phyloP scores from a whole-genome alignment of 2,113 vertebrate species.

The Triplophysa rosa region DNA sequence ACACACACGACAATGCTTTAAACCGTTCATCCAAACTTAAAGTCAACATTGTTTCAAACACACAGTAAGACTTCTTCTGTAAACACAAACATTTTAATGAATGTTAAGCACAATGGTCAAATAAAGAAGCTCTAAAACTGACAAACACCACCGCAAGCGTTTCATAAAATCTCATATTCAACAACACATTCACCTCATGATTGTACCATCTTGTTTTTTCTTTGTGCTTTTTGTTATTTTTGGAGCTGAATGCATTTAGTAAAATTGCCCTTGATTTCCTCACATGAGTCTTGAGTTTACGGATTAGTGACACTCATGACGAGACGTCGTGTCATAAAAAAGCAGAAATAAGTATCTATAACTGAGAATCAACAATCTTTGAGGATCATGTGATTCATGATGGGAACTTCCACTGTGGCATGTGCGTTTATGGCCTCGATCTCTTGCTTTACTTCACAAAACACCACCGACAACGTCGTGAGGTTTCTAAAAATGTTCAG shows the following conservation, averaged over 20 bases:
- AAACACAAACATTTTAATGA: too few relatives aligned
- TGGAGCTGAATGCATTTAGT: too few relatives aligned
- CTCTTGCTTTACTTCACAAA: conserved; percentile 36
- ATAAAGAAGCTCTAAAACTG: too few relatives aligned
- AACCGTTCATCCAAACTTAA: too few relatives aligned
- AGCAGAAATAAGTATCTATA: background rate
- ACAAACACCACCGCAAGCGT: too few relatives aligned
- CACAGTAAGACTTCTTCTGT: too few relatives aligned
- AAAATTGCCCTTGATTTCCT: background rate
- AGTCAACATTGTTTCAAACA: too few relatives aligned
- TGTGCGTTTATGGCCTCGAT: background rate
- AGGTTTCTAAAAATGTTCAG: conserved; percentile 3
- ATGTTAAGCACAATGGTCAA: too few relatives aligned
- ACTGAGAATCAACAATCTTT: background rate
- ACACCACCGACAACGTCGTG: conserved; percentile 1
- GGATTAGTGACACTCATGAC: background rate
- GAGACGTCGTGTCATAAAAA: background rate
- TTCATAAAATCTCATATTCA: too few relatives aligned
- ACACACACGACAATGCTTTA: background rate
- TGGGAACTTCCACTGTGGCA: conserved; percentile 35
- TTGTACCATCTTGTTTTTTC: too few relatives aligned
- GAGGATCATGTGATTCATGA: background rate
- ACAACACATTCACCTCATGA: too few relatives aligned
- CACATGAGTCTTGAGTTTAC: background rate
- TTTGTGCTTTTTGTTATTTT: too few relatives aligned